These are phyloP conservation scores for Helarctos malayanus DNA, from an alignment of 2,797 vertebrate genomes.

Conservation along the genomic window DNA sequence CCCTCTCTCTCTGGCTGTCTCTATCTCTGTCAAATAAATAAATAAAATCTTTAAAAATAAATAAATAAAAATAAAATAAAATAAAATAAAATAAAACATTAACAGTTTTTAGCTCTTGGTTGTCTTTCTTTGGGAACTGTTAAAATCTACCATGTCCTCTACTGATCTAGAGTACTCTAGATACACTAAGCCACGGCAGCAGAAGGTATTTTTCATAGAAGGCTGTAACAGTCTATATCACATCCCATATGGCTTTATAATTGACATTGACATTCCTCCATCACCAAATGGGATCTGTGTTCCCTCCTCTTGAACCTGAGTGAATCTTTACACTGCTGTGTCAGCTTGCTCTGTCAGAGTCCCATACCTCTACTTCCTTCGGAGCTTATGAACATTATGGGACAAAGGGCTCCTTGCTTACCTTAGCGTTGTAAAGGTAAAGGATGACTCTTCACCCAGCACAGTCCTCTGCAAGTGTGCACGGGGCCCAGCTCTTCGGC, in stretches of 20 bases:
- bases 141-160: not conserved
- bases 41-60: too few relatives aligned
- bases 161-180: not conserved
- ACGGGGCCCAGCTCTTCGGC: not conserved
- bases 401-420: not conserved
- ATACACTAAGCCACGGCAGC: not conserved
- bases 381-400: not conserved
- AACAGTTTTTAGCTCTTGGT: conserved; percentile 8
- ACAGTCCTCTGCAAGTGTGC: not conserved
- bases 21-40: too few relatives aligned
- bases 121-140: conserved; percentile 2
- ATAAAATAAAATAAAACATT: not conserved
- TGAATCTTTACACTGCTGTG: not conserved
- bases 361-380: not conserved
- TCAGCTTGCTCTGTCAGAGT: not conserved
- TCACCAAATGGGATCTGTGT: not conserved
- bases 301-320: not conserved
- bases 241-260: not conserved
- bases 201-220: not conserved
- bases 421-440: not conserved
- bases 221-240: not conserved
- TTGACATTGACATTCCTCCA: not conserved
- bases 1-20: too few relatives aligned
- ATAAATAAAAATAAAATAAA: too few relatives aligned
- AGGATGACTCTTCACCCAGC: not conserved